Evolutionary conservation across 2,888 invertebrate species (phyloP), one percentile per base, ranked within the genome.

Genomic region (Stictocephala bisonia): DNA sequence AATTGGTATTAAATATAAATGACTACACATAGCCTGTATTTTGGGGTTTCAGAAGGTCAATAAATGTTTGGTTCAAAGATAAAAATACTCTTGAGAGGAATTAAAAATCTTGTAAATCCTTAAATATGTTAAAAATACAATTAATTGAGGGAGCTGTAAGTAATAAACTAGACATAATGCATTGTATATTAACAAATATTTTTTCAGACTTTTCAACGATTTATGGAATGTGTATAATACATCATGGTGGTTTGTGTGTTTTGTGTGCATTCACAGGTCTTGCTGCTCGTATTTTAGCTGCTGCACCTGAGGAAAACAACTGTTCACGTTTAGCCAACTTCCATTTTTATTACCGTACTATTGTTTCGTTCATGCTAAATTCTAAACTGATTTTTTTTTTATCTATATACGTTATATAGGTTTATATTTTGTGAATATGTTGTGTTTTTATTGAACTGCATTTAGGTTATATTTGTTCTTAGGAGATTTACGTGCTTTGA

Each of bases 251-350:
- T 71, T 71, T 71, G 70, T 71, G 70, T 71, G 70, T 71, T 71
- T 71, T 71, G 70, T 71, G 70, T 71, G 70, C 58, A 58, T 71
- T 71, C 58, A 44, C 70, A 71, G 70, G 58, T 71, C 58, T 27
- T 71, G 58, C 70, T 56, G 56, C 22, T 24, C 44, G 64, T 64
- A 71, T 40, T 35, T 48, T 70, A 71, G 58, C 70, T 58, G 70
- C 64, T 64, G 64, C 41, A 60, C 60, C 35, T 40, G 22, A 40
- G 22, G 64, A 27, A 44, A 27, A 20, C 41, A 64, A 44, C 64
- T 60, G 41, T 44, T n/a, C n/a, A 24, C 35, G 29, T 51, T 51
- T n/a, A 27, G 27, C 56, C 2, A 26, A 27, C n/a, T 64, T 64
- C 64, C 41, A 44, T 64, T 64, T 60, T 64, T 44, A 64, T 27